phyloP scores from a whole-genome alignment of 2,113 vertebrate species.

The Cairina moschata region DNA sequence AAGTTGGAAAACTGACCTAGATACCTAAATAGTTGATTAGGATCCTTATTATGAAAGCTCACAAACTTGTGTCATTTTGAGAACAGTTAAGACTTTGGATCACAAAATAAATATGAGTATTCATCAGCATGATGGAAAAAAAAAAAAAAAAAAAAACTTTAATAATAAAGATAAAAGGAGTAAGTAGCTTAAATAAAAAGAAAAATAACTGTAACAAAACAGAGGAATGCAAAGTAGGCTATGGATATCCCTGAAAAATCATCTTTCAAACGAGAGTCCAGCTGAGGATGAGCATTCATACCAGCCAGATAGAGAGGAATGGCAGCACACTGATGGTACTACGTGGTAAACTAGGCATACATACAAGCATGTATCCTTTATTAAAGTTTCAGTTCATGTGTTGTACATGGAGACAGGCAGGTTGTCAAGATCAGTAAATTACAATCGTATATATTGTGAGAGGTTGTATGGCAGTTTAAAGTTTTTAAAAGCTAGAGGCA shows the following conservation, averaged over 20 bases:
- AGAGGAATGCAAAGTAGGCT: neutral
- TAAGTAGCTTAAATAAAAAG: neutral
- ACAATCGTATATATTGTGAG: neutral
- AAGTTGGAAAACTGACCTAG: neutral
- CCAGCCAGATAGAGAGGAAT: neutral
- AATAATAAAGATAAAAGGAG: neutral
- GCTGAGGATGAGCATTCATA: neutral
- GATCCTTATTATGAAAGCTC: neutral
- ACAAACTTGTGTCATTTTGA: neutral
- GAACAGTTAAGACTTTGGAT: neutral
- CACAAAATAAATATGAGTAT: neutral
- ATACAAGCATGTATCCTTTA: neutral
- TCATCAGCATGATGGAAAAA: neutral
- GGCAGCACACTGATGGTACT: neutral
- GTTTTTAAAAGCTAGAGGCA: neutral
- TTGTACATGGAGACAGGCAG: neutral
- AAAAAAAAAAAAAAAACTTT: neutral
- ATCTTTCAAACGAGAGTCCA: neutral
- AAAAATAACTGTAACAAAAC: neutral
- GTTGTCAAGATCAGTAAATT: neutral
- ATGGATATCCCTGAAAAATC: neutral
- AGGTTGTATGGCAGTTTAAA: neutral
- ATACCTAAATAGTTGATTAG: neutral
- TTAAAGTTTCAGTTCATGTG: neutral
- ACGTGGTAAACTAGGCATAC: neutral